Evolutionary conservation across 2,888 invertebrate species (phyloP).

Genomic region (Agrotis ipsilon): DNA sequence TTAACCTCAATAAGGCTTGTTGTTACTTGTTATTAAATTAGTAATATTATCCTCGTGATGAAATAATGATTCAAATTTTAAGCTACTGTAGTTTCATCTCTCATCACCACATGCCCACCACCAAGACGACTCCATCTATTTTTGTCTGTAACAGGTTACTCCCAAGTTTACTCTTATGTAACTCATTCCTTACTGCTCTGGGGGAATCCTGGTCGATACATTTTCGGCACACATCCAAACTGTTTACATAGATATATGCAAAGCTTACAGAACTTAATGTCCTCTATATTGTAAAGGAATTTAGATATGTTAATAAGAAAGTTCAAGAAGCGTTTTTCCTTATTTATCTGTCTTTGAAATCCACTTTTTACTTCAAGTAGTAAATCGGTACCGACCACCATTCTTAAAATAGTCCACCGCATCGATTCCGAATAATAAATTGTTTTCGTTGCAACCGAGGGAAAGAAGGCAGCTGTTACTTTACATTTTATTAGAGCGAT

Average conservation of each 20-base stretch:
- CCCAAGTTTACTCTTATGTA: too few species aligned
- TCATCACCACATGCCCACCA: too few species aligned
- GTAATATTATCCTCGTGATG: not conserved
- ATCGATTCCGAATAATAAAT: constrained; percentile 52
- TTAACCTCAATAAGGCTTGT: too few species aligned
- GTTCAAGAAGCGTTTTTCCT: not conserved
- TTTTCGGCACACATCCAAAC: not conserved
- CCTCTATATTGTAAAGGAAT: too few species aligned
- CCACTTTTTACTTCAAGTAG: not conserved
- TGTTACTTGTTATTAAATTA: too few species aligned
- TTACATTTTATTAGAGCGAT: constrained; percentile 5
- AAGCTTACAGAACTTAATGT: not conserved
- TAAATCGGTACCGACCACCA: constrained; percentile 9
- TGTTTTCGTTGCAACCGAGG: constrained; percentile 35
- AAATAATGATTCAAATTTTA: not conserved
- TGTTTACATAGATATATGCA: not conserved
- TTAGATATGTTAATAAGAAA: too few species aligned
- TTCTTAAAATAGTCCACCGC: constrained; percentile 55
- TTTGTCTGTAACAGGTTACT: too few species aligned
- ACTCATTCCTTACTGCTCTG: too few species aligned
- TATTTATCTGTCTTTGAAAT: not conserved
- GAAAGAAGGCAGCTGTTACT: constrained; percentile 33
- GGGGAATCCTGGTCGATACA: not conserved
- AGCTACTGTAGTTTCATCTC: too few species aligned
- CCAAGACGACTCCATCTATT: too few species aligned